Evolutionary conservation across 2,888 invertebrate genomes (phyloP).

Genomic region (Parnassius glacialis): DNA sequence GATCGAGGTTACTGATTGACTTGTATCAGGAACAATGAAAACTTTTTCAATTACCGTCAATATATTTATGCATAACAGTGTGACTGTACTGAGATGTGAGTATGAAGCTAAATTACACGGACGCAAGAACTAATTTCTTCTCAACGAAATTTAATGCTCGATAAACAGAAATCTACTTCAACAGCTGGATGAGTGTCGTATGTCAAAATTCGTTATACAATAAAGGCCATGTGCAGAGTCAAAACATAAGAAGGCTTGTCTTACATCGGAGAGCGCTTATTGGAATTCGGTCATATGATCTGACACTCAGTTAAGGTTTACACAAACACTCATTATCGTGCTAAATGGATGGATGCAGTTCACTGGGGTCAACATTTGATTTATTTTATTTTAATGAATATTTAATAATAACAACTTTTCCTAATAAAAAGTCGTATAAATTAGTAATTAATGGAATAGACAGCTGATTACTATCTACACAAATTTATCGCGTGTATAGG

Average conservation of each 20-base stretch:
- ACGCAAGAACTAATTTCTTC: constrained; percentile 12
- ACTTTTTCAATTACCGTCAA: constrained; percentile 3
- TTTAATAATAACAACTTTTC: background rate
- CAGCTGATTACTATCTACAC: too few species aligned
- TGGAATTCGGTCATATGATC: constrained; percentile 62
- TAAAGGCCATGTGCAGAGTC: constrained; percentile 53
- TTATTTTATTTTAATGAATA: constrained; percentile 6
- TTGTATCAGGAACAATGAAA: constrained; percentile 19
- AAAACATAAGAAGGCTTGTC: constrained; percentile 55
- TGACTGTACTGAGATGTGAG: too few species aligned
- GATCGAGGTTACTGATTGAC: constrained; percentile 26
- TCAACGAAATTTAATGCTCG: constrained; percentile 12
- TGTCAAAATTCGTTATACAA: constrained; percentile 53
- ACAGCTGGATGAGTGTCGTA: constrained; percentile 52
- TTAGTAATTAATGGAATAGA: too few species aligned
- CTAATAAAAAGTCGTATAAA: too few species aligned
- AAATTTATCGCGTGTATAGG: too few species aligned
- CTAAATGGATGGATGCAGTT: constrained; percentile 12
- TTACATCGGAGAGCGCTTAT: constrained; percentile 46
- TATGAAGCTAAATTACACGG: background rate
- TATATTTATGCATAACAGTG: too few species aligned
- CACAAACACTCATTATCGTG: constrained; percentile 31
- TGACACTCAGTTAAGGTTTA: constrained; percentile 33
- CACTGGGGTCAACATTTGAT: constrained; percentile 19
- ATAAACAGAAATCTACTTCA: constrained; percentile 27